Conservation (phyloP, 1,140 invertebrate species). For the Drosophila leontia region DNA sequence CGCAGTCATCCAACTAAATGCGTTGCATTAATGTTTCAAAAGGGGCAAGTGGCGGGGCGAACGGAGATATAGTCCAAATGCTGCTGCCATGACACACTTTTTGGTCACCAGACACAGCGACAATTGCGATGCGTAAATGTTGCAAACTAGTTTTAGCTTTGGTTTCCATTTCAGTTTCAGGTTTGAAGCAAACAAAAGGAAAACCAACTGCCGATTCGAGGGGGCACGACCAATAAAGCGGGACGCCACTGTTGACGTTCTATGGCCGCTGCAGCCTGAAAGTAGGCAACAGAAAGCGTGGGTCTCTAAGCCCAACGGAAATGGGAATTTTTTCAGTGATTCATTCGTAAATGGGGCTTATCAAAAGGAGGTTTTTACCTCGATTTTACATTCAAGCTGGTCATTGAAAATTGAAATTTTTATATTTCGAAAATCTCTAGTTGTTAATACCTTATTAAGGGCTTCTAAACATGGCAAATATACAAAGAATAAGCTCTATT, state of each 20-base stretch:
- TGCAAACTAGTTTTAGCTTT: slow-evolving; percentile 67
- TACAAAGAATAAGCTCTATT: background rate
- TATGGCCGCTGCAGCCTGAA: slow-evolving; percentile 32
- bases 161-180: slow-evolving; percentile 56
- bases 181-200: slow-evolving; percentile 50
- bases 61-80: slow-evolving; percentile 19
- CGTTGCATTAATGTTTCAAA: slow-evolving; percentile 56
- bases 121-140: slow-evolving; percentile 60
- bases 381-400: background rate
- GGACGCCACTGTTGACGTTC: slow-evolving; percentile 47
- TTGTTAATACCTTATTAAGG: too few species aligned
- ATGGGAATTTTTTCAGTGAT: background rate
- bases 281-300: slow-evolving; percentile 49
- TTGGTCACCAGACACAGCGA: slow-evolving; percentile 64
- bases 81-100: slow-evolving; percentile 70
- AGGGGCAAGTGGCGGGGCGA: background rate
- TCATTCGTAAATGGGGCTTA: background rate
- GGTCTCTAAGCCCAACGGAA: background rate
- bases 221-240: slow-evolving; percentile 17
- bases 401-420: too few species aligned
- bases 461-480: background rate
- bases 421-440: too few species aligned
- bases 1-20: slow-evolving; percentile 73
- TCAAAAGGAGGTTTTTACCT: background rate
- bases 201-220: slow-evolving; percentile 9